Percentiles rank a stretch among this genome's conserved stretches.
Conservation (phyloP, 2,113 vertebrate species). For the Sarotherodon lohbergeri region DNA sequence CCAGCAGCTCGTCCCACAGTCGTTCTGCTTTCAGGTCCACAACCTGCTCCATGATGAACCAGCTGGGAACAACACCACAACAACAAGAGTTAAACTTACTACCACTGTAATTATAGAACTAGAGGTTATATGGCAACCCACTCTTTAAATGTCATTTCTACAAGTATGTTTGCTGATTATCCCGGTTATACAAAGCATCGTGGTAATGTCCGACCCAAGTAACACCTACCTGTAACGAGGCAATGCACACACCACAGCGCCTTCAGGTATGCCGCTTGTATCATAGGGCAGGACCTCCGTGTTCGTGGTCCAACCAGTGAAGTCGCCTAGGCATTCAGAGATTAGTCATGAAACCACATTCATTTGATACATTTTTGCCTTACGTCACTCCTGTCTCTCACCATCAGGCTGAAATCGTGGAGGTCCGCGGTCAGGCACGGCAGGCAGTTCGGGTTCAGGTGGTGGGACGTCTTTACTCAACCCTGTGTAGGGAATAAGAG, state of each 20-base stretch:
- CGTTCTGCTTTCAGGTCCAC: conserved; percentile 81
- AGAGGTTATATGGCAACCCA: not conserved
- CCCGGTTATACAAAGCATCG: not conserved
- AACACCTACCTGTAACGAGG: conserved; percentile 57
- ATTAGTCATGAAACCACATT: not conserved
- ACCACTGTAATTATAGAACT: not conserved
- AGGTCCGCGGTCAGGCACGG: conserved; percentile 15
- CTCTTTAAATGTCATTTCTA: not conserved
- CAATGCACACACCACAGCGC: conserved; percentile 52
- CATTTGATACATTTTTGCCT: not conserved
- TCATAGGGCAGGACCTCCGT: conserved; percentile 64
- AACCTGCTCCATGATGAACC: conserved; percentile 81
- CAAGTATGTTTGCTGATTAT: not conserved
- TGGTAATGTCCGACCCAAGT: not conserved
- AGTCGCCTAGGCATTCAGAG: conserved; percentile 68
- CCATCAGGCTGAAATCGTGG: conserved; percentile 60
- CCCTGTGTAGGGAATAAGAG: conserved; percentile 17
- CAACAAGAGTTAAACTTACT: not conserved
- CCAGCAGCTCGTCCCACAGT: conserved; percentile 81
- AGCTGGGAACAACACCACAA: conserved; percentile 61
- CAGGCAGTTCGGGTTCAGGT: conserved; percentile 53
- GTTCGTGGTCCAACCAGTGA: conserved; percentile 71
- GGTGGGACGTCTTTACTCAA: conserved; percentile 53
- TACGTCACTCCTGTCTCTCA: not conserved
- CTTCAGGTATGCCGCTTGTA: conserved; percentile 53